Percentiles rank a stretch among this genome's conserved stretches.
phyloP scores from a whole-genome alignment of 2,113 vertebrate genomes.

The Ahaetulla prasina region DNA sequence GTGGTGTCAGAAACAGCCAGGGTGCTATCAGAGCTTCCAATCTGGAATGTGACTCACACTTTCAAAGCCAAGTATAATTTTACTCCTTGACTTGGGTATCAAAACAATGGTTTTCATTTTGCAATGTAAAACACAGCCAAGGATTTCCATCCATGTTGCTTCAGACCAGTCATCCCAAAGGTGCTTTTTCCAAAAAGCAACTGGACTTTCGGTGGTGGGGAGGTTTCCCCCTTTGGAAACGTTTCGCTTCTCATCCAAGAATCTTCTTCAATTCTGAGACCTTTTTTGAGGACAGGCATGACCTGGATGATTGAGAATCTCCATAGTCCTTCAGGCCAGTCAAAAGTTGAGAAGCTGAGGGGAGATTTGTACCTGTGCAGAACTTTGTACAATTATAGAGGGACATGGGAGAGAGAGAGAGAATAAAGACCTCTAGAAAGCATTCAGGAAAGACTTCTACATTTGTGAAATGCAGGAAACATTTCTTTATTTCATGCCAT shows the following conservation, averaged over 20 bases:
- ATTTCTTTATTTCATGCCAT: neutral
- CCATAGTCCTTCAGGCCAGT: neutral
- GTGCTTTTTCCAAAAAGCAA: neutral
- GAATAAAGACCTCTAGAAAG: neutral
- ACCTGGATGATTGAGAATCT: neutral
- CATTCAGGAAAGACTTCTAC: neutral
- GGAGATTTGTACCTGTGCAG: neutral
- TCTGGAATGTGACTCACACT: neutral
- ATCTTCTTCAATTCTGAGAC: neutral
- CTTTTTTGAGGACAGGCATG: neutral
- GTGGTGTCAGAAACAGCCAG: neutral
- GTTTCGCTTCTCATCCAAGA: neutral
- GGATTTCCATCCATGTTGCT: neutral
- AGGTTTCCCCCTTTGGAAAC: neutral
- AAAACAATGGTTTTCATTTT: neutral
- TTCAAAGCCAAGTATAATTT: neutral
- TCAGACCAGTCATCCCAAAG: neutral
- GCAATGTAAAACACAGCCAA: neutral
- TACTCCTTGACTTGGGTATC: neutral
- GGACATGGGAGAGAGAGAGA: neutral
- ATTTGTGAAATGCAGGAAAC: neutral
- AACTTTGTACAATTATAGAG: neutral
- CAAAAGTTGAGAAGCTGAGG: neutral
- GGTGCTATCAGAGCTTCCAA: too few species aligned
- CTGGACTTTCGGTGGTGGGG: neutral